Conservation (phyloP, 2,888 invertebrate genomes). For the Apodemia zela region DNA sequence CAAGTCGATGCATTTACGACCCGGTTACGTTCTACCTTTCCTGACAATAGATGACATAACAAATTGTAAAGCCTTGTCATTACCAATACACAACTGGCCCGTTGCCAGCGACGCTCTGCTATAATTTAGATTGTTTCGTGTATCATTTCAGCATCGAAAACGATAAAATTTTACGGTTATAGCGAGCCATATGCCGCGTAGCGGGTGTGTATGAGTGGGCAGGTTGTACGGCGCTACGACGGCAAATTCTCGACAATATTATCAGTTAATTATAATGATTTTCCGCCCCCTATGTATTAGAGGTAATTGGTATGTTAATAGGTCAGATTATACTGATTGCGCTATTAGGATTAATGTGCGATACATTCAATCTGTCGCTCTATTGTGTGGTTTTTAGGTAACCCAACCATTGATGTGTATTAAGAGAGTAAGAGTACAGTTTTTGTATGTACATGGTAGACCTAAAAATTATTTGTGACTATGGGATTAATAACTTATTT, state of each 20-base stretch:
- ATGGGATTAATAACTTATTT: too few species aligned
- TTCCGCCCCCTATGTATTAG: conserved; percentile 11
- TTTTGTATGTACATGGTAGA: too few species aligned
- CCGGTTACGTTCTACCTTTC: conserved; percentile 33
- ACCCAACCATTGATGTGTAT: background rate
- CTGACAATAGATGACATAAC: conserved; percentile 51
- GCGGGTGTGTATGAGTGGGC: conserved; percentile 26
- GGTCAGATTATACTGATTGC: conserved; percentile 9
- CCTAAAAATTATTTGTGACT: too few species aligned
- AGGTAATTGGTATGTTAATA: conserved; percentile 14
- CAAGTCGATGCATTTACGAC: conserved; percentile 37
- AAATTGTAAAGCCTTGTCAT: conserved; percentile 68
- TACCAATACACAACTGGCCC: conserved; percentile 59
- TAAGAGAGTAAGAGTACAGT: too few species aligned
- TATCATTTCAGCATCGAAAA: conserved; percentile 75
- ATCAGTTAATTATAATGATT: conserved; percentile 13
- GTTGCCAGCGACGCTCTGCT: conserved; percentile 59
- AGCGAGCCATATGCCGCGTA: conserved; percentile 38
- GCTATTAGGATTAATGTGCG: conserved; percentile 12
- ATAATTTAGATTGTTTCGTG: conserved; percentile 78
- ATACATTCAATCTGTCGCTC: background rate
- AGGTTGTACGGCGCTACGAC: conserved; percentile 13
- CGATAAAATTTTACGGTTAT: conserved; percentile 78
- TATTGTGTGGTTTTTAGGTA: background rate
- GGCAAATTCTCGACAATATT: conserved; percentile 5